Percentiles rank a stretch among this genome's conserved stretches.
Conservation (phyloP, 2,797 vertebrate genomes). For the Gymnocypris eckloni region DNA sequence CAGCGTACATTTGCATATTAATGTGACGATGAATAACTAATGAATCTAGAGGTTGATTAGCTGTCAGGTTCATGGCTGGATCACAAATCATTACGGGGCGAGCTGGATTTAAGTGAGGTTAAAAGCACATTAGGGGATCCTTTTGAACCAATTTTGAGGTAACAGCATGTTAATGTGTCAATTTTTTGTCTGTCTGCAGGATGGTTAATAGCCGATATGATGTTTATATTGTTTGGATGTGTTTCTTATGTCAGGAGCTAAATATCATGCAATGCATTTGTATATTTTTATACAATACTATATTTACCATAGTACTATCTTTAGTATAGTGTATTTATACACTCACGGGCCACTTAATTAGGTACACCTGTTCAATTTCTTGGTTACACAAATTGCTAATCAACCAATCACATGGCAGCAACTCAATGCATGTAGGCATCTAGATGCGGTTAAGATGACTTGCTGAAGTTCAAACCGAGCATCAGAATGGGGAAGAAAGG, state of each 20-base stretch:
- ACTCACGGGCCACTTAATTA: too few species aligned
- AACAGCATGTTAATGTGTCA: background rate
- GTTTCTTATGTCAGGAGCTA: background rate
- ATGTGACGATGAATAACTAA: slow-evolving; percentile 78
- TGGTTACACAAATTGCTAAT: too few species aligned
- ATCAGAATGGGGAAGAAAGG: too few species aligned
- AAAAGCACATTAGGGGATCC: slow-evolving; percentile 63
- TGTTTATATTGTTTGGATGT: background rate
- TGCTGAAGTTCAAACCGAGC: too few species aligned
- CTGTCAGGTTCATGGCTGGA: slow-evolving; percentile 66
- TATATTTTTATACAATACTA: background rate
- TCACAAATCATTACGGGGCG: slow-evolving; percentile 62
- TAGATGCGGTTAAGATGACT: too few species aligned
- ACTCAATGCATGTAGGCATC: too few species aligned
- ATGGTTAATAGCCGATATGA: background rate
- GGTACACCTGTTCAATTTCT: too few species aligned
- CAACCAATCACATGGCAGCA: too few species aligned
- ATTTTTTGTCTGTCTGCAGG: background rate
- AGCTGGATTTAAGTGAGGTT: slow-evolving; percentile 66
- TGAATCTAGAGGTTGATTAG: slow-evolving; percentile 69
- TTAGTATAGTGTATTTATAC: too few species aligned
- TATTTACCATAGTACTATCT: too few species aligned
- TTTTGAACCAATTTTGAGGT: slow-evolving; percentile 56
- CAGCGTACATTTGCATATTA: slow-evolving; percentile 75
- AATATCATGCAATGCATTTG: background rate